Percentiles rank a stretch among this genome's conserved stretches.
Conservation (phyloP, 1,140 invertebrate species). For the Drosophila nebulosa region DNA sequence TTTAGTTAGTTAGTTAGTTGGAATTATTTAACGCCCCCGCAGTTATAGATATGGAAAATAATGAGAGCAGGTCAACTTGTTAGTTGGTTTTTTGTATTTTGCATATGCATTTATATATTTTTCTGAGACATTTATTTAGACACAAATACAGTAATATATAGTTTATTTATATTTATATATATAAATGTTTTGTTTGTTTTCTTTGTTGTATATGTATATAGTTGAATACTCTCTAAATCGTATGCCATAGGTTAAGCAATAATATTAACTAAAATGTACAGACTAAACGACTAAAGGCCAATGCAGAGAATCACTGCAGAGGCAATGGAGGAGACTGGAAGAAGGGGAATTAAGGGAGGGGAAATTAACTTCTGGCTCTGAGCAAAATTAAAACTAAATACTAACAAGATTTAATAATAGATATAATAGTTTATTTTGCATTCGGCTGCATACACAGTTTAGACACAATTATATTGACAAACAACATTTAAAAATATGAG, state of each 20-base stretch:
- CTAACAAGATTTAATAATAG: slow-evolving; percentile 47
- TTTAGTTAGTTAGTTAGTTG: slow-evolving; percentile 1
- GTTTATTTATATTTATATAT: slow-evolving; percentile 38
- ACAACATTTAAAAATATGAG: slow-evolving; percentile 76
- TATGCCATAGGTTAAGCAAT: slow-evolving; percentile 67
- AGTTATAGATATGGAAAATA: background rate
- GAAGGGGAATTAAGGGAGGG: background rate
- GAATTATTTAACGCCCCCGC: slow-evolving; percentile 43
- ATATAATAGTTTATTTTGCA: background rate
- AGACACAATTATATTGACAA: slow-evolving; percentile 41
- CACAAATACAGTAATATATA: slow-evolving; percentile 67
- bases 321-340: slow-evolving; percentile 5
- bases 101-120: slow-evolving; percentile 61
- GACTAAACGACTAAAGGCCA: slow-evolving; percentile 75
- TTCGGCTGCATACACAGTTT: background rate
- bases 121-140: slow-evolving; percentile 78
- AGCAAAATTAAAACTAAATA: slow-evolving; percentile 70
- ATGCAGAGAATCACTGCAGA: slow-evolving; percentile 44
- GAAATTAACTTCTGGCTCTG: slow-evolving; percentile 19
- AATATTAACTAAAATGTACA: slow-evolving; percentile 77
- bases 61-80: slow-evolving; percentile 31
- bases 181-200: too few relatives aligned
- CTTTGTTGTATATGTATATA: slow-evolving; percentile 14
- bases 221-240: slow-evolving; percentile 45
- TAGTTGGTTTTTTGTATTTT: slow-evolving; percentile 40